Evolutionary conservation across 2,113 vertebrate genomes (phyloP).

Genomic region (Macquaria ambigua): DNA sequence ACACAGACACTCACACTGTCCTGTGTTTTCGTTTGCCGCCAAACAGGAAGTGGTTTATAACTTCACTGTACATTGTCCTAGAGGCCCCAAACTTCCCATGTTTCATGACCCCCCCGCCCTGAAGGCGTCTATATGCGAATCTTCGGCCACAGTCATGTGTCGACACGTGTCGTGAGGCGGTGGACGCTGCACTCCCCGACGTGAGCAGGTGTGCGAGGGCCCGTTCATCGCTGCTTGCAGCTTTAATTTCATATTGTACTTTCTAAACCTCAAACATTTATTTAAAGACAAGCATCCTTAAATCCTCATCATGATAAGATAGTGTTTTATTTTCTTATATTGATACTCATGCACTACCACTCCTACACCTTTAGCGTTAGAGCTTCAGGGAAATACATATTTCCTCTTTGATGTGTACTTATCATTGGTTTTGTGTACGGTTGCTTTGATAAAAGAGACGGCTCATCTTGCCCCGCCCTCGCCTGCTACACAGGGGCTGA

Average conservation of each 20-base stretch:
- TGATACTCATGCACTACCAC: not conserved
- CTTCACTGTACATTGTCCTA: too few relatives aligned
- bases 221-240: too few relatives aligned
- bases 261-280: conserved; percentile 6
- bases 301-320: not conserved
- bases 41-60: too few relatives aligned
- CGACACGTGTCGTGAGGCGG: too few relatives aligned
- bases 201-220: too few relatives aligned
- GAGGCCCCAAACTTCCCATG: too few relatives aligned
- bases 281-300: conserved; percentile 3
- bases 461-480: not conserved
- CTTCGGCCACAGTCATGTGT: too few relatives aligned
- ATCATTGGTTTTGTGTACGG: conserved; percentile 34
- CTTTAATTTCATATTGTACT: not conserved
- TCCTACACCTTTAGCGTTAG: not conserved
- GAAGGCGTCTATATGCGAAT: too few relatives aligned
- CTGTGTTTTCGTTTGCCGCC: too few relatives aligned
- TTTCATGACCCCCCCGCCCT: too few relatives aligned
- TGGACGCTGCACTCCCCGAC: too few relatives aligned
- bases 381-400: conserved; percentile 30
- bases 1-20: too few relatives aligned
- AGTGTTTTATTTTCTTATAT: not conserved
- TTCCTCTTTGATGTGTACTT: conserved; percentile 36
- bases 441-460: conserved; percentile 41
- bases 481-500: conserved; percentile 13